Evolutionary conservation across 2,888 invertebrate genomes (phyloP).

Genomic region (Cecidostiba fungosa): DNA sequence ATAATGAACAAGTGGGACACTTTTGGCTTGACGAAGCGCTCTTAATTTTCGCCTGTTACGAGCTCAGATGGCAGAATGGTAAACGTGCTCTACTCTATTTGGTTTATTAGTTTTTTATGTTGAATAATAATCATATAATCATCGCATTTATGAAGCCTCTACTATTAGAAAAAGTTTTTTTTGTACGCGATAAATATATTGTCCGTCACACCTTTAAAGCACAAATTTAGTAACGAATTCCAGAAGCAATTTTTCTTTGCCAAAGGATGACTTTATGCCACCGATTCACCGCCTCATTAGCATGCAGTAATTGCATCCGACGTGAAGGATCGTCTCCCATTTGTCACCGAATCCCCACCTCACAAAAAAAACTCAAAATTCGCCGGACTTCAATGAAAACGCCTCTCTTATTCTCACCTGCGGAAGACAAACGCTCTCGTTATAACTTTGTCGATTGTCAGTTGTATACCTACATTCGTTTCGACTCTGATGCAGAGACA

Average conservation of each 20-base stretch:
- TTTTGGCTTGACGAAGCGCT: background rate
- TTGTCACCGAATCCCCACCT: background rate
- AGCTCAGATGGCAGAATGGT: background rate
- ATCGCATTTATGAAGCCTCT: background rate
- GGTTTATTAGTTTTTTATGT: background rate
- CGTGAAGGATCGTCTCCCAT: background rate
- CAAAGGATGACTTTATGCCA: background rate
- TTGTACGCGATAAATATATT: too few species aligned
- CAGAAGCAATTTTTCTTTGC: background rate
- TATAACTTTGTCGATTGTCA: conserved; percentile 19
- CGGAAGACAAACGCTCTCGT: background rate
- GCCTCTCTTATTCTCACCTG: background rate
- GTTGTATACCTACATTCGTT: background rate
- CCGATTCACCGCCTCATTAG: background rate
- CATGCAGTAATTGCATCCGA: background rate
- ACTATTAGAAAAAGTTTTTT: too few species aligned
- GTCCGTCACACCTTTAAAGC: background rate
- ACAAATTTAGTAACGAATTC: background rate
- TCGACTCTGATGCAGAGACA: background rate
- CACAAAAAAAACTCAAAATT: background rate
- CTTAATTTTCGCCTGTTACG: conserved; percentile 12
- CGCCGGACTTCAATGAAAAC: background rate
- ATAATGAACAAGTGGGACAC: background rate
- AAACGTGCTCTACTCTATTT: background rate
- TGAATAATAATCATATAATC: background rate